Base-by-base conservation (phyloP, 2,888 invertebrate species). In the Dexiosoma caninum region DNA sequence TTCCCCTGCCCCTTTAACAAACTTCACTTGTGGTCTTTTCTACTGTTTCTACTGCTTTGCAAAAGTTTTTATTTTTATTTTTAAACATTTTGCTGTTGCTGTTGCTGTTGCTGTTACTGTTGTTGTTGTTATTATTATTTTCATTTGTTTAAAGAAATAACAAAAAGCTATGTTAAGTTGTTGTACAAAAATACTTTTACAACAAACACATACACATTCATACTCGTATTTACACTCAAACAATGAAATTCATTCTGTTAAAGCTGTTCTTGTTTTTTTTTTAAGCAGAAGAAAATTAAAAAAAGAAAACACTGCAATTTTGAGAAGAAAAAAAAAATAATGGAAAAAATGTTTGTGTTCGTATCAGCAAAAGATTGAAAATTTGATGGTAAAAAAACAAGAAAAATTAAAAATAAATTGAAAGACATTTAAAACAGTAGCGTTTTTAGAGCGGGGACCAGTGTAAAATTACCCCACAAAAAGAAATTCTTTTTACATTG, bases 221-320 rank as follows among this genome's bases (percentile, higher is more conserved):
- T 19, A 51, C 27, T 27, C 27, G 27, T 51, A 16, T 64, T 55
- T 44, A 35, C 8, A 32, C 30, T 21, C 27, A 30, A 40, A 66
- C 74, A 75, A 66, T 40, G 40, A 57, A 76, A 76, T 60, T 76
- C 70, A 70, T 70, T 78, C 64, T 64, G 10, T 70, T 64, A n/a
- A n/a, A n/a, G n/a, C 19, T 23, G 3, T 40, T 53, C 7, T 10
- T 23, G 3, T 40, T 53, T 4, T 10, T n/a, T 64, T 57, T 23
- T 46, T 71, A 9, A 32, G 10, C 6, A 21, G 14, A 42, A 42
- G 2, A 19, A 37, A n/a, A n/a, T n/a, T n/a, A n/a, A n/a, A n/a
- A n/a, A n/a, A 14, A 32, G n/a, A 27, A 59, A 46, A 57, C 40
- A 60, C 49, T 60, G 49, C 16, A 19, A 74, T 46, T 55, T 57